Evolutionary conservation across 2,888 invertebrate species (phyloP).

Genomic region (Limnephilus marmoratus): DNA sequence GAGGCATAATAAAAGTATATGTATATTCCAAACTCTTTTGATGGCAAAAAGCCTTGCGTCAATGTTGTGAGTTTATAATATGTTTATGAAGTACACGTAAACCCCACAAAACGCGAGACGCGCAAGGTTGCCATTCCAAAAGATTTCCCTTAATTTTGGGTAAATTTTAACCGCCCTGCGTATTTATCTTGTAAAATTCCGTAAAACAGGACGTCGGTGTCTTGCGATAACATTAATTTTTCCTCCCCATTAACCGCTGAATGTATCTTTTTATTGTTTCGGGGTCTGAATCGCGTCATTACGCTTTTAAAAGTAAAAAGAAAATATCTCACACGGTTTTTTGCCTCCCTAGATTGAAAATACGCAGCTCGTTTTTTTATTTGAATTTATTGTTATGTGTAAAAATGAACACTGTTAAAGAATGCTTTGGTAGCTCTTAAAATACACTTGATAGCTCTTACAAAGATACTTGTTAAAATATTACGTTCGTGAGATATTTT

Average conservation of each 20-base stretch:
- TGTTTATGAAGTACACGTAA: neutral
- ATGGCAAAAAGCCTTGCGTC: neutral
- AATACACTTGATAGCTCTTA: neutral
- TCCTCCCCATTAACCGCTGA: neutral
- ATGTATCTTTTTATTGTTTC: constrained; percentile 3
- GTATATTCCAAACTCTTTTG: too few relatives aligned
- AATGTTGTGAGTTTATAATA: neutral
- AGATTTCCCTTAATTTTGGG: neutral
- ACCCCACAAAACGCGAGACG: neutral
- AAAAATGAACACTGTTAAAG: neutral
- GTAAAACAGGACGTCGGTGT: neutral
- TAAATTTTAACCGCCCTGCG: neutral
- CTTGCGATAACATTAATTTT: constrained; percentile 12
- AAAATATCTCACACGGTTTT: neutral
- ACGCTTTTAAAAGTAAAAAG: neutral
- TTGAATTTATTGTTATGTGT: neutral
- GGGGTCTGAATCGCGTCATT: neutral
- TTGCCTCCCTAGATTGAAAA: neutral
- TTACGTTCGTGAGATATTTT: neutral
- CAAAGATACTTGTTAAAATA: neutral
- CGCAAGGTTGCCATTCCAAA: neutral
- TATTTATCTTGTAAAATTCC: neutral
- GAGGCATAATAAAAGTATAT: too few relatives aligned
- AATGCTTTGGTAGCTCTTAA: neutral
- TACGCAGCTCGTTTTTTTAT: neutral